Conservation (phyloP, 2,797 vertebrate genomes). For the Synaphobranchus kaupii region DNA sequence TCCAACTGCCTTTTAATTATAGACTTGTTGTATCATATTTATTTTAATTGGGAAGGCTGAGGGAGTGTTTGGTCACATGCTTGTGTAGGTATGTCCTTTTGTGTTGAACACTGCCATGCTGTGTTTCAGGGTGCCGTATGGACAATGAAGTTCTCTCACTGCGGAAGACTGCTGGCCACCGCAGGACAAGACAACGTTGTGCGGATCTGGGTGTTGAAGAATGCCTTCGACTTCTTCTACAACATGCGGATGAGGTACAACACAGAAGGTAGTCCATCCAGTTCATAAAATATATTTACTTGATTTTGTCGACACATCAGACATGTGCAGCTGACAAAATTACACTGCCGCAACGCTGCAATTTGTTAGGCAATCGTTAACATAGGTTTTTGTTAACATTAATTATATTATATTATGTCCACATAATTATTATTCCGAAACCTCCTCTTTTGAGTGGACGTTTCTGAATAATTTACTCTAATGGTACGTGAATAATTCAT, state of each 20-base stretch:
- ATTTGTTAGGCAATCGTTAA: background rate
- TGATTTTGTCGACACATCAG: background rate
- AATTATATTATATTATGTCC: background rate
- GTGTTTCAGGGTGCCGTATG: conserved; percentile 89
- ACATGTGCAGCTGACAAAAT: background rate
- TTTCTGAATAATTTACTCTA: background rate
- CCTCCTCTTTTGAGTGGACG: background rate
- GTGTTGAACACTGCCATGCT: background rate
- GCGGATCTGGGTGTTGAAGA: conserved; percentile 97
- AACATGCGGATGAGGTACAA: conserved; percentile 99
- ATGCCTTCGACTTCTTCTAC: conserved; percentile 96
- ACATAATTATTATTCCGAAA: background rate
- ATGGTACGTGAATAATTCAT: background rate
- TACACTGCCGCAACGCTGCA: background rate
- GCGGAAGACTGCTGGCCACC: conserved; percentile 90
- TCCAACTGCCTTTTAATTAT: background rate
- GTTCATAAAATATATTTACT: background rate
- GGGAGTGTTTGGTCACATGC: background rate
- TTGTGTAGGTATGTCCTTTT: background rate
- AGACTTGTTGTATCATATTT: background rate
- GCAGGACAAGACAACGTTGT: conserved; percentile 97
- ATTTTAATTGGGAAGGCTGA: background rate
- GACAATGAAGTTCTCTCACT: conserved; percentile 99
- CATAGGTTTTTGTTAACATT: background rate
- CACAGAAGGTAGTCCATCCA: conserved; percentile 81